Percentiles rank a stretch among this genome's conserved stretches.
These are phyloP conservation scores for Acrocephalus scirpaceus DNA, from an alignment of 2,797 vertebrate genomes.

Conservation along the genomic window DNA sequence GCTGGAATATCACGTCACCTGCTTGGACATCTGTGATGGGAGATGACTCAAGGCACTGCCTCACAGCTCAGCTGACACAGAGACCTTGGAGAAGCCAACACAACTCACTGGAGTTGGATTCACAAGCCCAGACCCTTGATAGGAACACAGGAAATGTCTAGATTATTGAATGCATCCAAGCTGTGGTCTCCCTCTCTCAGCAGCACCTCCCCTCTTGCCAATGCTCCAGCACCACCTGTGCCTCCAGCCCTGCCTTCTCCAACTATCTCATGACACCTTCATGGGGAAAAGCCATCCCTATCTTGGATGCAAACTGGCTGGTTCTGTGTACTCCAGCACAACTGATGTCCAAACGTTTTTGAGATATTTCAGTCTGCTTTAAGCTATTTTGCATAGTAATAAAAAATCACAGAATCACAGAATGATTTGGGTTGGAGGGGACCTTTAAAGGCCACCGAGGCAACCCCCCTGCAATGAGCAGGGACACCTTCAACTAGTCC, in stretches of 20 bases:
- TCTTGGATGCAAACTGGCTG: background rate
- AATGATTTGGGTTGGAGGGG: background rate
- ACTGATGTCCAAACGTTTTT: background rate
- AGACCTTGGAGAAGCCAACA: background rate
- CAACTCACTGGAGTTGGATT: background rate
- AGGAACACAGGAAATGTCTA: background rate
- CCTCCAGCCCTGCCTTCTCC: background rate
- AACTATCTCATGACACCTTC: background rate
- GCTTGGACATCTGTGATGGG: background rate
- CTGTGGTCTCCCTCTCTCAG: background rate
- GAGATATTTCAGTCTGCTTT: background rate
- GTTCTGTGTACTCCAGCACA: background rate
- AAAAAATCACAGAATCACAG: background rate
- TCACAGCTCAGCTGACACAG: background rate
- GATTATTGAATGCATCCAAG: background rate
- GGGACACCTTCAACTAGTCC: background rate
- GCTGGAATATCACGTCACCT: background rate
- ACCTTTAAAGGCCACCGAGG: background rate
- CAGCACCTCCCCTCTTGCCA: background rate
- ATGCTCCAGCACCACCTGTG: rapidly evolving
- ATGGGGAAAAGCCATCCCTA: background rate
- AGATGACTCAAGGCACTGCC: background rate
- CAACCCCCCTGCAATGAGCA: background rate
- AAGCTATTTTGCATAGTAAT: background rate
- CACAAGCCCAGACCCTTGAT: background rate